Base-by-base conservation (phyloP, 1,140 invertebrate species). In the Sinonovacula constricta region DNA sequence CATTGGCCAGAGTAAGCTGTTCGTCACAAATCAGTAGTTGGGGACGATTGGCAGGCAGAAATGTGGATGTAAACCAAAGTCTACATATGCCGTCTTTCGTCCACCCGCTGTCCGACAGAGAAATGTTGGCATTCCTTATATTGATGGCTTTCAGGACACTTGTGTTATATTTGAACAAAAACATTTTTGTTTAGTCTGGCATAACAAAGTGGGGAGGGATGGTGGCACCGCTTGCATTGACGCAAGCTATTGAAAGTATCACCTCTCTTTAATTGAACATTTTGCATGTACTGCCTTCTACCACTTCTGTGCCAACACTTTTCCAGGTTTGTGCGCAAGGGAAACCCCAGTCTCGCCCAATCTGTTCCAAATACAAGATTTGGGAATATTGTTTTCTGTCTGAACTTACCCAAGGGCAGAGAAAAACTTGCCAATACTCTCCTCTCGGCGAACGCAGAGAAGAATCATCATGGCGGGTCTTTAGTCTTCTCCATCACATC, bases 341-440 rank as follows among this genome's bases (percentile, higher is more conserved):
- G n/a, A 56, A 0, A 79, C n/a, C 0, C 53, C 36, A 4, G 53
- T 71, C 45, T 79, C 77, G 24, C 72, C 67, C 67, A 79, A n/a
- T n/a, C n/a, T 71, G 30, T 71, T 71, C 62, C 67, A 72, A 15
- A 71, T 57, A 0, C 49, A 24, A 28, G 22, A n/a, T 26, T 22
- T 28, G 3, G 22, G 22, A 18, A 49, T 10, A 31, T 67, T 4
- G n/a, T 49, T 28, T 12, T 67, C 26, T 18, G 34, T 51, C 3
- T 28, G 45, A 22, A 67, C 45, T 67, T 67, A 15, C 36, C 49
- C 36, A 7, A 66, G 49, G 34, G 22, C 24, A 26, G 1, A n/a
- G 30, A 51, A 53, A 26, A 28, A 67, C 26, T 66, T 67, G 33
- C 10, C 2, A 67, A 67, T 51, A n/a, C 65, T 51, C 14, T 67